A percentile compares a stretch with the other conserved stretches of the same genome.
Conservation (phyloP, 2,113 vertebrate genomes). For the Bos indicus region DNA sequence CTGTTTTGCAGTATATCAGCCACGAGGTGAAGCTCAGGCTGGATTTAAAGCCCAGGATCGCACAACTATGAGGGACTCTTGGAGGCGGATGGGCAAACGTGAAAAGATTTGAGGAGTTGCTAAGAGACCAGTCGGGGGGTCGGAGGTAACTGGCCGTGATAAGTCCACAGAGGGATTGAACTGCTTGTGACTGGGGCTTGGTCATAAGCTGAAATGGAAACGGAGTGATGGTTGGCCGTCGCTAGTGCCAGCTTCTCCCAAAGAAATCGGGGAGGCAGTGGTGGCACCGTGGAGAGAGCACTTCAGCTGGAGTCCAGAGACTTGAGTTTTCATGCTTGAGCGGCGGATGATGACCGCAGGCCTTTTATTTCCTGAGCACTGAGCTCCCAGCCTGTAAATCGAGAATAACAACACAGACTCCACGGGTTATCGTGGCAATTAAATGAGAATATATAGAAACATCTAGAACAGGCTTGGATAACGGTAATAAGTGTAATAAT, state of each 20-base stretch:
- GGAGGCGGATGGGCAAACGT: no score
- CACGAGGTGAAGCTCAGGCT: background rate
- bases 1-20: background rate
- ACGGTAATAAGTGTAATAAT: background rate
- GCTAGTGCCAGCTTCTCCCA: background rate
- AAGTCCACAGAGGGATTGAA: background rate
- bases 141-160: background rate
- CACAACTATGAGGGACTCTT: background rate
- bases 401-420: background rate
- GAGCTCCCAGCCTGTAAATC: slow-evolving; percentile 11
- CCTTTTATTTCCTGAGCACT: background rate
- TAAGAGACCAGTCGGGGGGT: background rate
- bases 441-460: slow-evolving; percentile 31
- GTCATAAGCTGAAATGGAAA: background rate
- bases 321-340: background rate
- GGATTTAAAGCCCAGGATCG: background rate
- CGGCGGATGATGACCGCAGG: background rate
- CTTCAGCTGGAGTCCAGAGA: background rate
- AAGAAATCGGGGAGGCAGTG: background rate
- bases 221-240: no score
- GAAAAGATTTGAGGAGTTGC: background rate
- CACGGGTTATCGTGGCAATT: background rate
- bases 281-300: background rate
- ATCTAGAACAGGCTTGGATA: background rate
- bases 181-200: background rate